Evolutionary conservation across 2,797 vertebrate genomes (phyloP).

Genomic region (Denticeps clupeoides): DNA sequence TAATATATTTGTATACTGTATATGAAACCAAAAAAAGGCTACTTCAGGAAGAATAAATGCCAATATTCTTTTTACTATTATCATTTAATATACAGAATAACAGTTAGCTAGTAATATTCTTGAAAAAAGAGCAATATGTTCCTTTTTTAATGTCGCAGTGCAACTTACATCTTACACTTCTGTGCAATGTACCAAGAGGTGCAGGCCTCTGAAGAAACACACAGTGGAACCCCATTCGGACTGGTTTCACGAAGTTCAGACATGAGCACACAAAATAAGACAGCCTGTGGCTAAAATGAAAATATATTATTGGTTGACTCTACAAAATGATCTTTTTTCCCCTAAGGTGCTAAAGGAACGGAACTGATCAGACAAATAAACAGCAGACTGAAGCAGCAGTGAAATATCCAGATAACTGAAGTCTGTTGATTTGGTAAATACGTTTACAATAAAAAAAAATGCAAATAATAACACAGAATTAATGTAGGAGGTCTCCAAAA

Average conservation of each 20-base stretch:
- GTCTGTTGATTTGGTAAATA: too few relatives aligned
- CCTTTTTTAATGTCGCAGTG: slow-evolving; percentile 95
- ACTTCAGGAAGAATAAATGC: slow-evolving; percentile 87
- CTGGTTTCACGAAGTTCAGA: slow-evolving; percentile 68
- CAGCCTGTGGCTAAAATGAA: slow-evolving; percentile 58
- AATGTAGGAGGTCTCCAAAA: too few relatives aligned
- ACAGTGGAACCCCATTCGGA: slow-evolving; percentile 80
- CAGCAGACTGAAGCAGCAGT: not conserved
- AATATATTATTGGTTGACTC: too few relatives aligned
- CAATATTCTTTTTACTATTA: slow-evolving; percentile 60
- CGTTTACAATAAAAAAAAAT: too few relatives aligned
- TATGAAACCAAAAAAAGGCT: slow-evolving; percentile 79
- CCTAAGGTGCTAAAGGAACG: too few relatives aligned
- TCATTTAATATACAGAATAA: slow-evolving; percentile 83
- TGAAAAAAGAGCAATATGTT: slow-evolving; percentile 92
- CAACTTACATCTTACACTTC: slow-evolving; percentile 91
- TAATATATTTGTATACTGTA: slow-evolving; percentile 63
- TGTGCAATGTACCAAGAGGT: slow-evolving; percentile 87
- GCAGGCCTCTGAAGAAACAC: slow-evolving; percentile 81
- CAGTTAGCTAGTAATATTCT: slow-evolving; percentile 80
- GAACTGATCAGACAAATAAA: not conserved
- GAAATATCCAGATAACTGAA: not conserved
- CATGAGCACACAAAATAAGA: slow-evolving; percentile 64
- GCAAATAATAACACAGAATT: too few relatives aligned
- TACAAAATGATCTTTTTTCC: too few relatives aligned